Evolutionary conservation across 92 coral and sea anemone genomes (phyloP), one percentile per base, ranked within the genome.

Genomic region (Parazoanthus atlanticus): DNA sequence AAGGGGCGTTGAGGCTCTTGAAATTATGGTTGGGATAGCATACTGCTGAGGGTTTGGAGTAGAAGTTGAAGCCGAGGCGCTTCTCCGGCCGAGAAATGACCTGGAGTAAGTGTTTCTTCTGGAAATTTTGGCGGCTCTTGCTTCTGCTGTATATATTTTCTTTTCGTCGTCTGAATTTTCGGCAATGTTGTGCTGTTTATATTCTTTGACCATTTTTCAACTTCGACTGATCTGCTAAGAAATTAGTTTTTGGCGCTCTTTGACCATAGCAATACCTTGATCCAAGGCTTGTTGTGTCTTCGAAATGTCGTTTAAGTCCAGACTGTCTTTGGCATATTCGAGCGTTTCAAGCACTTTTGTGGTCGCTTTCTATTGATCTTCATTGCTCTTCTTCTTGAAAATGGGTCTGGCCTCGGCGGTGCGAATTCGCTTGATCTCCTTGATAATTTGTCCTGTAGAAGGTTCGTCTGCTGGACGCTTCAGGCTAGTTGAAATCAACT

Each of bases 141-240:
- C n/a, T n/a, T n/a, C n/a, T n/a, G 94, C 95, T 49, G 86, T 65
- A 61, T 90, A 90, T 8, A 90, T 92, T 30, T 92, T 92, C 47
- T 92, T 92, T 73, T 92, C 93, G 28, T 92, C 91, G 32, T 83
- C 93, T 3, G 89, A 80, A n/a, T 79, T 15, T 41, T 67, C 85
- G 3, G 90, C 92, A 5, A 89, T 66, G n/a, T 89, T 79, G 78
- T 89, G 92, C 30, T 89, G 90, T 67, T 86, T 89, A 33, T 89
- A 89, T 67, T 92, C 91, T 25, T 90, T 65, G 15, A 89, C 86
- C 5, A 89, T 92, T 11, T 92, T 92, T 93, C 93, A 90, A 92
- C 49, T 43, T 93, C 1, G 91, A 90, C 71, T 92, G 88, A 29
- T 90, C 91, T 6, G 95, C 95, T 33, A 91, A 80, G 25, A 88